Percentiles rank a stretch among this genome's conserved stretches.
phyloP scores from a whole-genome alignment of 1,140 invertebrate species.

The Drosophila miranda region DNA sequence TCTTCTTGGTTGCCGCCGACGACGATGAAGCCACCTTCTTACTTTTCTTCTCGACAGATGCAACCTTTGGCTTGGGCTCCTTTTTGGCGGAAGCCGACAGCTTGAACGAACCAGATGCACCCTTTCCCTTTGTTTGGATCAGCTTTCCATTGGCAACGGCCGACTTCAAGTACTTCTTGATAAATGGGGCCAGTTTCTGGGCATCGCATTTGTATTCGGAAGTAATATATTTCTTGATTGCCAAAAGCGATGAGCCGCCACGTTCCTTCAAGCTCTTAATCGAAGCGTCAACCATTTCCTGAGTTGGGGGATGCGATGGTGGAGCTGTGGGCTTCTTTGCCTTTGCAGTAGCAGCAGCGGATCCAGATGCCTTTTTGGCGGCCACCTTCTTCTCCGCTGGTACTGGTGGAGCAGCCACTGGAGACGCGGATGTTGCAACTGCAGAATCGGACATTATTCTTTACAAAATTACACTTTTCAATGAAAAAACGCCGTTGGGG shows the following conservation, averaged over 20 bases:
- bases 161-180: conserved; percentile 85
- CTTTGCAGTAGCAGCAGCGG: background rate
- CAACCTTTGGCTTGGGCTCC: no score
- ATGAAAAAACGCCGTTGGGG: no score
- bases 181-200: conserved; percentile 85
- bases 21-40: no score
- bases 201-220: conserved; percentile 84
- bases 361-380: background rate
- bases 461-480: no score
- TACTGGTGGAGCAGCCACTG: conserved; percentile 25
- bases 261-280: conserved; percentile 83
- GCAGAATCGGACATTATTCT: conserved; percentile 2
- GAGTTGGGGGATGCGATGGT: conserved; percentile 84
- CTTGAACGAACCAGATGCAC: conserved; percentile 86
- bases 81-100: conserved; percentile 61
- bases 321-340: conserved; percentile 76
- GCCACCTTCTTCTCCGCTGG: conserved; percentile 30
- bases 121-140: conserved; percentile 86
- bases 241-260: conserved; percentile 85
- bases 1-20: no score
- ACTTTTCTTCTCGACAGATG: no score
- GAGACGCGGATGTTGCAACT: conserved; percentile 37
- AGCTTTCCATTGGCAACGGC: conserved; percentile 84
- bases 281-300: conserved; percentile 88
- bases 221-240: conserved; percentile 86